Base-by-base conservation (phyloP, 2,797 vertebrate genomes). In the Numenius phaeopus region DNA sequence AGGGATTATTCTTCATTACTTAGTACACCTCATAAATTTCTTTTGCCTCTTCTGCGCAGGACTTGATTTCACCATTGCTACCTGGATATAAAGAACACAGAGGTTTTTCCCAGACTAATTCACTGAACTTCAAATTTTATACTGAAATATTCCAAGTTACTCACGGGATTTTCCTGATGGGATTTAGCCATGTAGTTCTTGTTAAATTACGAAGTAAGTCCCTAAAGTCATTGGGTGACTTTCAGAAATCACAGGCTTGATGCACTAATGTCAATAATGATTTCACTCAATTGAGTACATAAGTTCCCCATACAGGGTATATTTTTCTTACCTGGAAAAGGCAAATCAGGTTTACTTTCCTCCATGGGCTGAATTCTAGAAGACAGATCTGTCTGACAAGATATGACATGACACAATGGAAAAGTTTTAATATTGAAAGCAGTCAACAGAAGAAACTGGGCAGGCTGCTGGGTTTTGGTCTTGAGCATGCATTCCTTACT, bases 401-500 rank as follows among this genome's bases (percentile, higher is more conserved):
- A 7, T 24, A 26, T 2, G 27, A 66, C 30, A 69, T 29, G 37
- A 73, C 44, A 80, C 30, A 9, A 0, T 52, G 58, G 29, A 40
- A 61, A 91, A 49, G 12, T 34, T 2, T 70, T 52, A 52, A 11
- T 44, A 39, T 10, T 76, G 69, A 50, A 62, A 81, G 30, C 11
- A 69, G 5, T 5, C 29, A 84, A 47, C 9, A 47, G 65, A 61
- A 73, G 24, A 40, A 85, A 73, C 2, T 3, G 34, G 22, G 12
- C 10, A 57, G 17, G 10, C 23, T 50, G 7, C 18, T 75, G 79
- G 29, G 24, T 13, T 94, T 86, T 37, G 62, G 21, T 9, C 23
- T 47, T 26, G 52, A 27, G 2, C 11, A 5, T 11, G 4, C 12
- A 13, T 27, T 67, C 29, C 42, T 23, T 17, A 0, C 2, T 52